A percentile compares a stretch with the other conserved stretches of the same genome.
phyloP scores from a whole-genome alignment of 2,888 invertebrate genomes.

The Latrodectus hesperus region DNA sequence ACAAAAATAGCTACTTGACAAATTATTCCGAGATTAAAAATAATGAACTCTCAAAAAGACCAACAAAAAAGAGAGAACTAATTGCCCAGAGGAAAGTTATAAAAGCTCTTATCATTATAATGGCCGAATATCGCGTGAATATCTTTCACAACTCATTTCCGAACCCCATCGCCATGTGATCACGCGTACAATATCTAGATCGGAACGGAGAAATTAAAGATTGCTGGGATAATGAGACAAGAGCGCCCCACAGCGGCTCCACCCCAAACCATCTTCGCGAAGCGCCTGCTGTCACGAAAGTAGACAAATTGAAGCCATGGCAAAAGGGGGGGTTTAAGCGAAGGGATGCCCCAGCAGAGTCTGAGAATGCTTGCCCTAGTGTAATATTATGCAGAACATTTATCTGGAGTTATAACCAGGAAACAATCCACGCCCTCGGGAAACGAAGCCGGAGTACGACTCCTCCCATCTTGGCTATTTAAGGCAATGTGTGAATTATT shows the following conservation, averaged over 20 bases:
- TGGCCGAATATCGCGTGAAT: no score
- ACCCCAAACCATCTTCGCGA: neutral
- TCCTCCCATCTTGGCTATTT: neutral
- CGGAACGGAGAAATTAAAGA: slow-evolving; percentile 11
- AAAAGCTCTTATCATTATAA: neutral
- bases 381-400: slow-evolving; percentile 44
- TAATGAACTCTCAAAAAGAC: neutral
- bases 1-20: neutral
- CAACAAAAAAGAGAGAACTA: neutral
- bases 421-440: slow-evolving; percentile 30
- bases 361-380: slow-evolving; percentile 34
- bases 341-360: neutral
- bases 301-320: slow-evolving; percentile 36
- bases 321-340: slow-evolving; percentile 19
- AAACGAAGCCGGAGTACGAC: neutral
- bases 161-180: no score
- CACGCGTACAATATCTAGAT: slow-evolving; percentile 2
- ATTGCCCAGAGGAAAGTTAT: neutral
- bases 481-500: slow-evolving; percentile 27
- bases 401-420: slow-evolving; percentile 21
- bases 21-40: neutral
- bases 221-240: slow-evolving; percentile 17
- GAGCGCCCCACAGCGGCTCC: slow-evolving; percentile 12
- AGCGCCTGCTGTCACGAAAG: slow-evolving; percentile 21
- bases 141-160: no score